Conservation (phyloP, 2,888 invertebrate genomes). For the Pedicia rivosa region DNA sequence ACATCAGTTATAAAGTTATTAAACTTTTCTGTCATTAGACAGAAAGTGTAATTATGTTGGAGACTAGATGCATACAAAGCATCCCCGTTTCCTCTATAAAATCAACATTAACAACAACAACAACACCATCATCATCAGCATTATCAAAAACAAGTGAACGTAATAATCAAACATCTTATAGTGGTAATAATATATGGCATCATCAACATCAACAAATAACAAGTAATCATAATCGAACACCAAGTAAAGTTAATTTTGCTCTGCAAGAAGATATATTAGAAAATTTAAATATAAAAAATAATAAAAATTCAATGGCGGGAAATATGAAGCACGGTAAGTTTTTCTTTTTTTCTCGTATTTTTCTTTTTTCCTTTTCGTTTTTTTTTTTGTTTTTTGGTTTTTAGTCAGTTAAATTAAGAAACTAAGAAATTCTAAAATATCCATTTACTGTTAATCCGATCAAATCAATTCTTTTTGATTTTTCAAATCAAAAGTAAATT, state of each 20-base stretch:
- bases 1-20: no score
- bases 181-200: constrained; percentile 23
- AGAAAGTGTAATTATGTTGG: constrained; percentile 45
- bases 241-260: constrained; percentile 21
- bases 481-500: no score
- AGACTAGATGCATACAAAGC: constrained; percentile 57
- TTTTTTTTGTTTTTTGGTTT: neutral
- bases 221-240: no score
- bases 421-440: neutral
- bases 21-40: constrained; percentile 3
- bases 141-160: no score
- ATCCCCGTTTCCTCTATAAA: constrained; percentile 37
- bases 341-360: no score
- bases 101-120: constrained; percentile 19
- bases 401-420: neutral
- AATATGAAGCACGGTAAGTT: constrained; percentile 31
- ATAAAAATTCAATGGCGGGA: constrained; percentile 31
- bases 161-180: no score
- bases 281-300: constrained; percentile 5
- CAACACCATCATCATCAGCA: no score
- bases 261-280: constrained; percentile 16
- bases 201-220: constrained; percentile 5
- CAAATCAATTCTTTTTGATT: no score
- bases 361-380: no score
- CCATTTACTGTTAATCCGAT: no score